phyloP scores from a whole-genome alignment of 2,888 invertebrate genomes.

The Drosophila borborema region DNA sequence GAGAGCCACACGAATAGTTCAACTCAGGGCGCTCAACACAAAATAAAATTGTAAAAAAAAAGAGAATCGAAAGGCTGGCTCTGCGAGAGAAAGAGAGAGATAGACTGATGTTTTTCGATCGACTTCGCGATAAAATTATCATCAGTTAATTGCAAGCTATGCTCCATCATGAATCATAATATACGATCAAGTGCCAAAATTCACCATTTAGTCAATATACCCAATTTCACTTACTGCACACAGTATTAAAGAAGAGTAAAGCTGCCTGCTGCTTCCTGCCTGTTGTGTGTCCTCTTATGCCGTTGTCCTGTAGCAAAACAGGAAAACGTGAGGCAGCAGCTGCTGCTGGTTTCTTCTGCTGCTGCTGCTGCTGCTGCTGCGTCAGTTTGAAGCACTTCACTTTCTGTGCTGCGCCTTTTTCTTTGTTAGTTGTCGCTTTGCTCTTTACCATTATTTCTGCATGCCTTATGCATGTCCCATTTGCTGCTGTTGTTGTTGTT shows the following conservation, averaged over 20 bases:
- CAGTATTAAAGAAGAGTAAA: conserved; percentile 15
- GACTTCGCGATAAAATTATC: too few relatives aligned
- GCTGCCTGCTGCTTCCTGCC: conserved; percentile 27
- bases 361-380: conserved; percentile 61
- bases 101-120: too few relatives aligned
- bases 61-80: too few relatives aligned
- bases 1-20: too few relatives aligned
- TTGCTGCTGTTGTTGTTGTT: conserved; percentile 15
- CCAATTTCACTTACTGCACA: not conserved
- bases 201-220: not conserved
- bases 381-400: conserved; percentile 56
- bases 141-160: too few relatives aligned
- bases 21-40: too few relatives aligned
- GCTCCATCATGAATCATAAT: too few relatives aligned
- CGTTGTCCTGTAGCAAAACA: conserved; percentile 65
- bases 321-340: conserved; percentile 70
- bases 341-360: conserved; percentile 59
- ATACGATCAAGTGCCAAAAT: not conserved
- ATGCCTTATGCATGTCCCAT: conserved; percentile 66
- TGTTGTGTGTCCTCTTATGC: conserved; percentile 31
- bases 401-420: conserved; percentile 47
- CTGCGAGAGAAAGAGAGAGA: too few relatives aligned
- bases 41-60: too few relatives aligned
- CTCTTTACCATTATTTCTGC: conserved; percentile 68
- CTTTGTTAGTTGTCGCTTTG: conserved; percentile 20